Evolutionary conservation across 2,797 vertebrate genomes (phyloP).

Genomic region (Acanthis flammea): DNA sequence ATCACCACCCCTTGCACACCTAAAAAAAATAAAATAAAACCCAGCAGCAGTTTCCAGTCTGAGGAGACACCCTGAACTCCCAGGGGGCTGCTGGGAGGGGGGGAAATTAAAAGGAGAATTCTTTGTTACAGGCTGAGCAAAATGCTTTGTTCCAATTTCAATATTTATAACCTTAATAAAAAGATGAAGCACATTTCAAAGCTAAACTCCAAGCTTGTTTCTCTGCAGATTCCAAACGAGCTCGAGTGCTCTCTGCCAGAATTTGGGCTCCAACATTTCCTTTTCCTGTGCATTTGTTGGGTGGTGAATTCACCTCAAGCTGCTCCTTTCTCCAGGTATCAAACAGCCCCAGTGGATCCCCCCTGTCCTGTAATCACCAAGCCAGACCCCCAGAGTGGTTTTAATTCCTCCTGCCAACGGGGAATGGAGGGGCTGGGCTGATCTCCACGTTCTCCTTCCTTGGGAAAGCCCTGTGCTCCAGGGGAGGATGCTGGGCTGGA

Average conservation of each 20-base stretch:
- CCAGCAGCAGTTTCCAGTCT: not conserved
- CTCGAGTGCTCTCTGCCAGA: not conserved
- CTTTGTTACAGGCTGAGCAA: not conserved
- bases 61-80: not conserved
- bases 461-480: accelerated
- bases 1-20: not conserved
- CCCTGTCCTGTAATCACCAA: accelerated
- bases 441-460: not conserved
- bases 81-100: not conserved
- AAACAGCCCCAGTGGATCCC: not conserved
- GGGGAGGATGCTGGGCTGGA: accelerated
- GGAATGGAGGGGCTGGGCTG: accelerated
- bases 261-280: not conserved
- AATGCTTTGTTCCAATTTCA: not conserved
- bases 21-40: too few species aligned
- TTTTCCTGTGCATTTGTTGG: not conserved
- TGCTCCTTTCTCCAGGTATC: accelerated
- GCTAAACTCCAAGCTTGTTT: not conserved
- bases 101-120: not conserved
- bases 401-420: accelerated
- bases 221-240: not conserved
- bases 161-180: conserved; percentile 13
- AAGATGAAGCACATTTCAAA: not conserved
- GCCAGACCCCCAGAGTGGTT: not conserved
- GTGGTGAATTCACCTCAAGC: not conserved